Percentiles rank a stretch among this genome's conserved stretches.
Evolutionary conservation across 2,113 vertebrate genomes (phyloP).

Genomic region (Erinaceus europaeus): DNA sequence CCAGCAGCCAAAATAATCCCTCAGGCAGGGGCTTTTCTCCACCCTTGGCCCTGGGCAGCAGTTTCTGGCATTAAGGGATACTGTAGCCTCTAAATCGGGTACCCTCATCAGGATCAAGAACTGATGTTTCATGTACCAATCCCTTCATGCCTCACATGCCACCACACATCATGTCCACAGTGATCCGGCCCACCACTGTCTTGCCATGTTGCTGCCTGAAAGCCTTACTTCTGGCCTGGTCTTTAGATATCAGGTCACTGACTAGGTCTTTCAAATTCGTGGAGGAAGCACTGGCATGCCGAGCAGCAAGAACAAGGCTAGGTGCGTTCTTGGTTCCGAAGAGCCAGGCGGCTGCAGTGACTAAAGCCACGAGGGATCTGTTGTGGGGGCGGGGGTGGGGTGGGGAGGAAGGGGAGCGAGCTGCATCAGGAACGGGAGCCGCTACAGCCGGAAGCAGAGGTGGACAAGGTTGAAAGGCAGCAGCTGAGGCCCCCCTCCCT

Average conservation of each 20-base stretch:
- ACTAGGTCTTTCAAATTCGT: slow-evolving; percentile 94
- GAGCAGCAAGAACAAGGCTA: slow-evolving; percentile 87
- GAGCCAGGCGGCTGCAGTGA: not conserved
- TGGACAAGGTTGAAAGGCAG: too few species aligned
- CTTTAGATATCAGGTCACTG: slow-evolving; percentile 92
- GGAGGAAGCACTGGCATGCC: slow-evolving; percentile 88
- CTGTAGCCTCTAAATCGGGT: slow-evolving; percentile 96
- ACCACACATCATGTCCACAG: slow-evolving; percentile 95
- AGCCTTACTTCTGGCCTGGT: slow-evolving; percentile 92
- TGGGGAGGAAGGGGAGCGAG: not conserved
- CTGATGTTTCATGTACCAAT: slow-evolving; percentile 95
- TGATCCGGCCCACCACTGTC: slow-evolving; percentile 92
- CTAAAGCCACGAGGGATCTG: not conserved
- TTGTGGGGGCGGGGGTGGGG: not conserved
- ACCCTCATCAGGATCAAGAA: slow-evolving; percentile 96
- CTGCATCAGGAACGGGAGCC: not conserved
- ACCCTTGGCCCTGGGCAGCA: slow-evolving; percentile 91
- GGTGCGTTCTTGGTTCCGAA: slow-evolving; percentile 84
- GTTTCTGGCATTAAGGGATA: slow-evolving; percentile 95
- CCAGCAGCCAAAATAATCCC: slow-evolving; percentile 96
- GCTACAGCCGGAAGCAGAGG: not conserved
- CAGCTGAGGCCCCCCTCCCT: slow-evolving; percentile 45
- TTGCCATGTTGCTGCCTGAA: slow-evolving; percentile 94
- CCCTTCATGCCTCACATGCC: slow-evolving; percentile 99
- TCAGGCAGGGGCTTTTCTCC: slow-evolving; percentile 94